Evolutionary conservation across 2,113 vertebrate genomes (phyloP).

Genomic region (Myocastor coypus): DNA sequence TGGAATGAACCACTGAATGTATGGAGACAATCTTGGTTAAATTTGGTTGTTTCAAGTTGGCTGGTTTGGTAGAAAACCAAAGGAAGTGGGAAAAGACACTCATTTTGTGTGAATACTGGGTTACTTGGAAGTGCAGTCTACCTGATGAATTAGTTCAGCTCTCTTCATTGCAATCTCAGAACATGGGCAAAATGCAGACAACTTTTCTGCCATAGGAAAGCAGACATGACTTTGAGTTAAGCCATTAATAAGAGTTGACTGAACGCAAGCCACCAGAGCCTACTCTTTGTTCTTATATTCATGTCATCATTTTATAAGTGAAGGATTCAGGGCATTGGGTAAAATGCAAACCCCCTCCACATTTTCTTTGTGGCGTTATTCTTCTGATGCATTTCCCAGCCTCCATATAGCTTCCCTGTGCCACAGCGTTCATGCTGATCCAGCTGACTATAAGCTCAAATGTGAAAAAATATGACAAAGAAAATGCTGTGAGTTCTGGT

Average conservation of each 20-base stretch:
- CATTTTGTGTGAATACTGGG: not conserved
- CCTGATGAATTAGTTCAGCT: not conserved
- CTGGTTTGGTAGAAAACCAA: not conserved
- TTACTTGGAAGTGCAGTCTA: not conserved
- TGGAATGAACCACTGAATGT: not conserved
- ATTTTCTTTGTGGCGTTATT: not conserved
- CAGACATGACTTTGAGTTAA: not conserved
- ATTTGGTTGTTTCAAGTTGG: not conserved
- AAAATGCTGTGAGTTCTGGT: not conserved
- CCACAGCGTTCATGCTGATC: not conserved
- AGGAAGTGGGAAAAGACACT: not conserved
- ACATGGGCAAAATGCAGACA: not conserved
- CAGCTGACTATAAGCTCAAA: not conserved
- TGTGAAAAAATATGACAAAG: not conserved
- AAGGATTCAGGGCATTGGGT: not conserved
- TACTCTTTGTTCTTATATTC: not conserved
- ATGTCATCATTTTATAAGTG: not conserved
- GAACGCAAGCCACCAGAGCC: not conserved
- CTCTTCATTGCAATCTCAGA: not conserved
- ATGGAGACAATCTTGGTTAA: not conserved
- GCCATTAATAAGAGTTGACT: not conserved
- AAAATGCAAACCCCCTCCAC: not conserved
- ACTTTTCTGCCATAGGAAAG: not conserved
- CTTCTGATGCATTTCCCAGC: not conserved
- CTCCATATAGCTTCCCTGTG: not conserved